Base-by-base conservation (phyloP, 2,113 vertebrate species). In the Cynopterus brachyotis region DNA sequence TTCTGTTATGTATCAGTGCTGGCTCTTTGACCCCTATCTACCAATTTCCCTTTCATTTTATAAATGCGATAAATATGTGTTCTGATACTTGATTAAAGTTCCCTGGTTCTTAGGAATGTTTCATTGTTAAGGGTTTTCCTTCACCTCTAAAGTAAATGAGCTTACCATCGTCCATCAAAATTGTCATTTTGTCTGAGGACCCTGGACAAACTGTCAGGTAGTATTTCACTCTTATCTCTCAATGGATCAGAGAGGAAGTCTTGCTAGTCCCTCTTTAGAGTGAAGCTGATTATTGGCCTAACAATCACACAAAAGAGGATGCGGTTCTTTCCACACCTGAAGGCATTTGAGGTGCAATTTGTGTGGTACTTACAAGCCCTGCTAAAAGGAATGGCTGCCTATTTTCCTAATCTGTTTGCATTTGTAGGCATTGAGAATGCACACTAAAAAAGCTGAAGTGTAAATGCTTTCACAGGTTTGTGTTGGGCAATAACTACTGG, bases 161-260 rank as follows among this genome's bases (percentile, higher is more conserved):
- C 66, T 98, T 87, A 92, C 79, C 85, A 20, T 70, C 86, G 94
- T 57, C 97, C 97, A 97, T 97, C 97, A 95, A 94, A 93, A 82
- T 72, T 91, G 96, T 92, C 95, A 84, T 95, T 97, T 96, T 67
- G 35, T 96, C 85, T 76, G 72, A 93, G 72, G 79, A 85, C 81
- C 62, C 59, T 45, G 96, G 86, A 80, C 85, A 89, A 72, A 96
- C 20, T 85, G 26, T 37, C 95, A 98, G 97, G 78, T 98, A 97
- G 94, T 79, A 86, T 98, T 98, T 98, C 98, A 98, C 90, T 96
- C 72, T 98, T 99, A 99, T 99, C 98, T 98, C 28, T 10, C 1
- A 50, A 93, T 95, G 67, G 1, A 99, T 99, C 98, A 1, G 86
- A 87, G 62, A 98, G 98, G 98, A 98, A 98, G 98, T 98, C 89